A percentile compares a stretch with the other conserved stretches of the same genome.
These are phyloP conservation scores for Ditula angustiorana DNA, from an alignment of 2,888 invertebrate species.

Conservation along the genomic window DNA sequence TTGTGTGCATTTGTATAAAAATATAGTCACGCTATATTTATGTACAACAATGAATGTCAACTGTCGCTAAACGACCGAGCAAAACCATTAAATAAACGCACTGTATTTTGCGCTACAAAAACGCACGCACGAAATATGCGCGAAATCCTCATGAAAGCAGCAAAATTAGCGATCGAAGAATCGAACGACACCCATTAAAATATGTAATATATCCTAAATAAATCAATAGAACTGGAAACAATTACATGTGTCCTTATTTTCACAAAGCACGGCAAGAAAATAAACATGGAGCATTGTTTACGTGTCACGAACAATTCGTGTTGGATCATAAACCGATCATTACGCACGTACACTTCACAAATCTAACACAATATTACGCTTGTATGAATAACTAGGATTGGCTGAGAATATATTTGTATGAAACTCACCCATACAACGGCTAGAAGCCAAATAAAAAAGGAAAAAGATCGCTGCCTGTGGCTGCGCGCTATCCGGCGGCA, in stretches of 20 bases:
- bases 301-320: conserved; percentile 33
- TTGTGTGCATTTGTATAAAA: too few relatives aligned
- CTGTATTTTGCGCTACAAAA: too few relatives aligned
- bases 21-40: not conserved
- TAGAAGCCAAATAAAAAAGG: conserved; percentile 86
- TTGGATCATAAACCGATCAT: conserved; percentile 6
- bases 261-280: conserved; percentile 22
- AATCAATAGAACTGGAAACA: not conserved
- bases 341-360: not conserved
- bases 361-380: not conserved
- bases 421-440: conserved; percentile 85
- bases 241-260: not conserved
- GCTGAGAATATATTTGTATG: not conserved
- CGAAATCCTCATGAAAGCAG: not conserved
- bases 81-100: too few relatives aligned
- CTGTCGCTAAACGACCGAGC: too few relatives aligned
- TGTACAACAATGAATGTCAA: not conserved
- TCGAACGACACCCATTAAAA: not conserved
- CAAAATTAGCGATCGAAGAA: not conserved
- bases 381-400: not conserved
- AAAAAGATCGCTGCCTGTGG: conserved; percentile 74
- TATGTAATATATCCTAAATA: not conserved
- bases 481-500: conserved; percentile 74
- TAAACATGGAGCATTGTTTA: conserved; percentile 35
- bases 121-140: not conserved